Evolutionary conservation across 2,113 vertebrate genomes (phyloP), one percentile per base, ranked within the genome.

Genomic region (Mellivora capensis): DNA sequence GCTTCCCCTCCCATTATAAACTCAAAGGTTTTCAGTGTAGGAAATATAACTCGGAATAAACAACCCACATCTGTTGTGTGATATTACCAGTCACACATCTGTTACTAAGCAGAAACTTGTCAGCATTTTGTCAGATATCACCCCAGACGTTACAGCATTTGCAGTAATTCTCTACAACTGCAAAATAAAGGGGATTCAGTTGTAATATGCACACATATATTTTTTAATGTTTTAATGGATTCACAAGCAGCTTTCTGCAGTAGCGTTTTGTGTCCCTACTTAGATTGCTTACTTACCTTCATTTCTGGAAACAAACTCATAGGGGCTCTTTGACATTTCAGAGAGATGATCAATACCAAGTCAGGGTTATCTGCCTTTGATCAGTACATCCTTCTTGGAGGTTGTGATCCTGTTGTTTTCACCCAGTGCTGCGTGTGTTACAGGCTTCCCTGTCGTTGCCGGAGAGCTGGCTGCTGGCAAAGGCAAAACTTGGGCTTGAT

Each of bases 401-500:
- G 3, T 9, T 7, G 29, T 0, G 7, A 34, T 31, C 42, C 37
- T 80, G 27, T 20, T 54, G 44, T 39, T 42, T 69, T 18, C 4
- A 3, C 49, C 37, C 62, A 6, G 1, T 1, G 4, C 47, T 69
- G 62, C 39, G 4, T 23, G 72, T 25, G 6, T 21, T 7, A 2
- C 31, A n/a, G 12, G 18, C 61, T 64, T 69, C 54, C 3, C 14
- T 15, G 77, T n/a, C 12, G 0, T 1, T 3, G 49, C 67, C 18
- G 6, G 37, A 10, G 62, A 0, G 42, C 52, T 64, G 62, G 74
- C 83, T 23, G 20, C 80, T 86, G 52, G 47, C 49, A 81, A 74
- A 88, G 57, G 83, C 87, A 37, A 81, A 91, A 47, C 84, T 44
- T 86, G 72, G 87, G 84, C 69, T 91, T 67, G 59, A 1, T 96